Conservation (phyloP, 2,113 vertebrate species). For the Ammospiza nelsoni region DNA sequence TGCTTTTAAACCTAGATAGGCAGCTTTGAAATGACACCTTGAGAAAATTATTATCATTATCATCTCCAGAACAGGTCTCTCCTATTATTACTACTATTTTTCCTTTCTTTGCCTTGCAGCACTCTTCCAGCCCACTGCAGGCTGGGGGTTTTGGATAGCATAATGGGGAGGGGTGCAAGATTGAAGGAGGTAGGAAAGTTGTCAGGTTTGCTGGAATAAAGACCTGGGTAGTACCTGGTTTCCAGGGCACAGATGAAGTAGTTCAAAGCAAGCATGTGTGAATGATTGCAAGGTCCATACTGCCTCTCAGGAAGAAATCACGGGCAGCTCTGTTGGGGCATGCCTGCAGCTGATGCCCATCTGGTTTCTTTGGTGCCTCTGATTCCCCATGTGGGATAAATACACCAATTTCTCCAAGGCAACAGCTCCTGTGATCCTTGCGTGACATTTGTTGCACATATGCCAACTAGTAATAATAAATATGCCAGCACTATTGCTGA, state of each 20-base stretch:
- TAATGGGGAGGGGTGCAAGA: not conserved
- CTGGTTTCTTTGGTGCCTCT: not conserved
- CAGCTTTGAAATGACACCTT: not conserved
- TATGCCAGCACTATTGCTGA: not conserved
- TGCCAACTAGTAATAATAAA: slow-evolving; percentile 54
- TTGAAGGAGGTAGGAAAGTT: not conserved
- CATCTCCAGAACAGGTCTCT: not conserved
- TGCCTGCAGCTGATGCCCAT: slow-evolving; percentile 40
- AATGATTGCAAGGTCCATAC: not conserved
- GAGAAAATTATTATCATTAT: slow-evolving; percentile 2
- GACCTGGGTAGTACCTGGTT: not conserved
- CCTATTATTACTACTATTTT: not conserved
- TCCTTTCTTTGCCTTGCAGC: not conserved
- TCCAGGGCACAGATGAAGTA: not conserved
- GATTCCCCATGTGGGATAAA: slow-evolving; percentile 18
- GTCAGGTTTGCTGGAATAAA: not conserved
- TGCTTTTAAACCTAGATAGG: not conserved
- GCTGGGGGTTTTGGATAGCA: not conserved
- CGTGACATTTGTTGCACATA: slow-evolving; percentile 25
- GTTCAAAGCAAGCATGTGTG: not conserved
- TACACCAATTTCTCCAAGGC: slow-evolving; percentile 17
- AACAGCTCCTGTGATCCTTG: slow-evolving; percentile 1
- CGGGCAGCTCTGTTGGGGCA: accelerated
- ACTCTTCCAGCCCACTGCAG: not conserved
- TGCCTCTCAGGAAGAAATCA: not conserved